These are phyloP conservation scores for Phaedon cochleariae DNA, from an alignment of 2,888 invertebrate species.

Conservation along the genomic window DNA sequence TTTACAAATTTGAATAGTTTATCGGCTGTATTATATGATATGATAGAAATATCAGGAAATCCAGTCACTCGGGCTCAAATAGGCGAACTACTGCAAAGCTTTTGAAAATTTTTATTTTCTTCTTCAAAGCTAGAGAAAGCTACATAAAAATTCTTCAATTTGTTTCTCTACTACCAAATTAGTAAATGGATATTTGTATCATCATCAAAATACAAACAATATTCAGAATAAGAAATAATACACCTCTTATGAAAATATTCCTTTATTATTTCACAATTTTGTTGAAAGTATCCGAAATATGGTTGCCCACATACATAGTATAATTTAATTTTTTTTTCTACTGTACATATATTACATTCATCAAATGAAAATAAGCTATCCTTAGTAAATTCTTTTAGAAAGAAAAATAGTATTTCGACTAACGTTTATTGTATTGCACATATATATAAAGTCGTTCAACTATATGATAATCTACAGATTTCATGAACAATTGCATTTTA, in stretches of 20 bases:
- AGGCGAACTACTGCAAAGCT: no score
- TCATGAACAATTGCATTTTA: neutral
- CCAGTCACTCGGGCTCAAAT: no score
- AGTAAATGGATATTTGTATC: no score
- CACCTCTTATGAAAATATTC: conserved; percentile 14
- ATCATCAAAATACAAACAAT: no score
- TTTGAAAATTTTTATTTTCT: no score
- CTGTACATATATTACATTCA: neutral
- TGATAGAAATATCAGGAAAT: no score
- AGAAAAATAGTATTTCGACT: neutral
- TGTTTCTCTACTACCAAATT: no score
- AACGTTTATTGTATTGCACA: neutral
- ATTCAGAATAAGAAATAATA: neutral
- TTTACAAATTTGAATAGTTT: no score
- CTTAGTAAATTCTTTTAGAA: neutral
- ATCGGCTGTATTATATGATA: no score
- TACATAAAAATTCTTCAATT: no score
- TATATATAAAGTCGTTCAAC: neutral
- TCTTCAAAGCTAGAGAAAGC: no score
- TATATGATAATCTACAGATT: neutral
- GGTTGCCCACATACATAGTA: neutral
- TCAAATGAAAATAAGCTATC: neutral
- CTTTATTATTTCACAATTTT: conserved; percentile 8
- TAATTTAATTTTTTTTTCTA: neutral
- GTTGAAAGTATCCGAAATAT: neutral